These are phyloP conservation scores for Luperina testacea DNA, from an alignment of 2,888 invertebrate species.

Conservation along the genomic window DNA sequence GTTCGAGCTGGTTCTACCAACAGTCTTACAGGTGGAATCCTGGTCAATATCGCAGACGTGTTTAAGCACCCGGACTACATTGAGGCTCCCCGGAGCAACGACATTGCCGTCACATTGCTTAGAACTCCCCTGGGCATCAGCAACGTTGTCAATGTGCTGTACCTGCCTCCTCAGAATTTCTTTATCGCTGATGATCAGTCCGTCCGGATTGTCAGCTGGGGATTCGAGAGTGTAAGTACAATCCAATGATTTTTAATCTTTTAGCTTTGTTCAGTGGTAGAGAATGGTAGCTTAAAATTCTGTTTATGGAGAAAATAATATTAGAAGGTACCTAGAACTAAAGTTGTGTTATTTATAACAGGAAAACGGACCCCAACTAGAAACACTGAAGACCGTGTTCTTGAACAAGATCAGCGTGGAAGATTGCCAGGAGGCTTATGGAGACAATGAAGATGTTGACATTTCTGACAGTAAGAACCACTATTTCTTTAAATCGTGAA, in stretches of 20 bases:
- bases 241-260: background rate
- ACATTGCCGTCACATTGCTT: constrained; percentile 73
- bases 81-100: constrained; percentile 69
- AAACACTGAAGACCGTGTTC: constrained; percentile 69
- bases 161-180: constrained; percentile 71
- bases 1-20: constrained; percentile 79
- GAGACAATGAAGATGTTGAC: constrained; percentile 46
- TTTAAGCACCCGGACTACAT: constrained; percentile 73
- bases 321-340: background rate
- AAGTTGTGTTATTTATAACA: constrained; percentile 42
- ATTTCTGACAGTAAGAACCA: constrained; percentile 76
- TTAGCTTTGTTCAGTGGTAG: background rate
- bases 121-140: constrained; percentile 66
- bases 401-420: constrained; percentile 71
- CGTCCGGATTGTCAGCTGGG: constrained; percentile 78
- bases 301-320: background rate
- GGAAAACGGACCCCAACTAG: constrained; percentile 71
- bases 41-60: constrained; percentile 61
- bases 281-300: background rate
- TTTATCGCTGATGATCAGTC: constrained; percentile 70
- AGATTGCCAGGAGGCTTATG: constrained; percentile 66
- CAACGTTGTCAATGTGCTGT: constrained; percentile 68
- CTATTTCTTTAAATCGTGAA: background rate
- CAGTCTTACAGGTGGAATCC: constrained; percentile 74
- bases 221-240: constrained; percentile 72